Conservation (phyloP, 2,113 vertebrate genomes). For the Mungos mungo region DNA sequence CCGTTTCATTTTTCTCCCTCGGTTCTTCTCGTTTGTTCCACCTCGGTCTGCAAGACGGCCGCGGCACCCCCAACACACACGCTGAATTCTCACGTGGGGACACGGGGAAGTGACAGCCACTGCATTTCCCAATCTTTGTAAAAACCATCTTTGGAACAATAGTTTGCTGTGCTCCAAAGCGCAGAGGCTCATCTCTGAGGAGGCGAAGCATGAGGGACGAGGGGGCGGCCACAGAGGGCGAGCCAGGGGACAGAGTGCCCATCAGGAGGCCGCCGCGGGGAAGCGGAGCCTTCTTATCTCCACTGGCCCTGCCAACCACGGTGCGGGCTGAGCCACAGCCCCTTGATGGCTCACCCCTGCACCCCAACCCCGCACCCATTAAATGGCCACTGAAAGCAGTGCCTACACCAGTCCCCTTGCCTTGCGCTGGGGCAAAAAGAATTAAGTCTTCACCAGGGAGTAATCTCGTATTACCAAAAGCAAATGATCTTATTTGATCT, state of each 20-base stretch:
- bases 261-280: neutral
- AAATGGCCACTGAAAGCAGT: neutral
- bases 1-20: neutral
- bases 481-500: neutral
- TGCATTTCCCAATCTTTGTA: conserved; percentile 19
- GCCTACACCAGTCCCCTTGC: neutral
- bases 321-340: neutral
- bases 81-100: neutral
- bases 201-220: neutral
- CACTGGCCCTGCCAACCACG: neutral
- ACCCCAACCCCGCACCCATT: neutral
- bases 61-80: neutral
- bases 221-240: neutral
- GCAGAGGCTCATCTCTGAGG: neutral
- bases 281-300: rapidly evolving
- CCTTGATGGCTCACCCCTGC: neutral
- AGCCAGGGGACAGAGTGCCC: rapidly evolving
- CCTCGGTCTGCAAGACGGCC: neutral
- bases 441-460: neutral
- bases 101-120: neutral
- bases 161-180: neutral
- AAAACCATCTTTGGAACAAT: conserved; percentile 58
- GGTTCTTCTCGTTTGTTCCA: neutral
- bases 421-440: neutral
- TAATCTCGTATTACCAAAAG: neutral